A percentile compares a stretch with the other conserved stretches of the same genome.
phyloP scores from a whole-genome alignment of 2,797 vertebrate species.

The Leptatherina wallacei region DNA sequence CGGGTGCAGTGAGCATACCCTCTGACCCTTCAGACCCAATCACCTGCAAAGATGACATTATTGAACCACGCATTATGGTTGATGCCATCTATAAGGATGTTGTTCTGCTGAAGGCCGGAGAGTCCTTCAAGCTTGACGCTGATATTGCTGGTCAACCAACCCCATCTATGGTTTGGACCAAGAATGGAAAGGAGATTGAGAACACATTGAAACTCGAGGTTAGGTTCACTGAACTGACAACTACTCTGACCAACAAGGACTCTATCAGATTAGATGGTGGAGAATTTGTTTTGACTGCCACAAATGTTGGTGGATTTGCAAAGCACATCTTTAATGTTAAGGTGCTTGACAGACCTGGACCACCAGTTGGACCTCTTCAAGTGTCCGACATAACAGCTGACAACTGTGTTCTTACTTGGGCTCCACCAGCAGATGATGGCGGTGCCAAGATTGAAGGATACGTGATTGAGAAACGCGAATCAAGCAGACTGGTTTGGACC shows the following conservation, averaged over 20 bases:
- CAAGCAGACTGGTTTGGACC: conserved; percentile 96
- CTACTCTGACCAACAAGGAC: conserved; percentile 92
- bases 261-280: conserved; percentile 93
- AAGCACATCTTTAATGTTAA: conserved; percentile 97
- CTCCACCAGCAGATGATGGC: conserved; percentile 92
- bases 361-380: conserved; percentile 90
- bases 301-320: conserved; percentile 95
- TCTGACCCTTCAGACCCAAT: conserved; percentile 94
- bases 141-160: conserved; percentile 94
- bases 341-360: conserved; percentile 96
- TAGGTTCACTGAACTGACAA: conserved; percentile 91
- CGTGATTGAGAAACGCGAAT: conserved; percentile 96
- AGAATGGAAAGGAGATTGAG: conserved; percentile 95
- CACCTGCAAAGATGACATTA: conserved; percentile 94
- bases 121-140: conserved; percentile 94
- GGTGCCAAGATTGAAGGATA: conserved; percentile 95
- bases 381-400: conserved; percentile 91
- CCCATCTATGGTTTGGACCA: conserved; percentile 95
- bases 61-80: conserved; percentile 95
- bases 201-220: conserved; percentile 92
- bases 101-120: conserved; percentile 92
- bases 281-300: conserved; percentile 92
- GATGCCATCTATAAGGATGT: conserved; percentile 94
- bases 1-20: conserved; percentile 92
- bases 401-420: conserved; percentile 93